Evolutionary conservation across 2,113 vertebrate species (phyloP).

Genomic region (Bothrops jararaca): DNA sequence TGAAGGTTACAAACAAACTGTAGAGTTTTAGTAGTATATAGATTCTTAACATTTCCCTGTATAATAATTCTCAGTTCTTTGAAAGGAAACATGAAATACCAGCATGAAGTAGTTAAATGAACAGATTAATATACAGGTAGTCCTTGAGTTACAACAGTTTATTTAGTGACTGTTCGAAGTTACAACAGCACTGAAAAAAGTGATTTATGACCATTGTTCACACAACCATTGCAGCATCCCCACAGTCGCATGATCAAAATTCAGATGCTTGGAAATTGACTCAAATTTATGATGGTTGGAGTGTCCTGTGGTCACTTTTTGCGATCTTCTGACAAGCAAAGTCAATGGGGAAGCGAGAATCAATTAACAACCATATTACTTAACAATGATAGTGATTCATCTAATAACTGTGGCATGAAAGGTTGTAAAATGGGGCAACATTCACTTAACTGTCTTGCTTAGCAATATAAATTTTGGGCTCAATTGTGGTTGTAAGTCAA

Average conservation of each 20-base stretch:
- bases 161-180: neutral
- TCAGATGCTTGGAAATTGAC: neutral
- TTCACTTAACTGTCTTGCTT: neutral
- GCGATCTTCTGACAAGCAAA: neutral
- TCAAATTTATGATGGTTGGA: neutral
- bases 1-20: neutral
- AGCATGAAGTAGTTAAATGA: neutral
- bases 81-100: neutral
- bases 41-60: neutral
- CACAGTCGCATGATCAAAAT: too few species aligned
- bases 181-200: neutral
- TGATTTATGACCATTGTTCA: neutral
- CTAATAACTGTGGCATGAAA: neutral
- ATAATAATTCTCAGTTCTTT: neutral
- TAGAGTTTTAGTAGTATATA: neutral
- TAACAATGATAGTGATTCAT: too few species aligned
- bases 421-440: neutral
- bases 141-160: neutral
- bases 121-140: neutral
- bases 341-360: neutral
- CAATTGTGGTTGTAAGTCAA: neutral
- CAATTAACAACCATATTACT: neutral
- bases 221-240: too few species aligned
- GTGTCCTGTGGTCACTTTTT: neutral
- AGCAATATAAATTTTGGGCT: neutral